A percentile compares a stretch with the other conserved stretches of the same genome.
phyloP scores from a whole-genome alignment of 2,888 invertebrate species.

The Limnephilus marmoratus region DNA sequence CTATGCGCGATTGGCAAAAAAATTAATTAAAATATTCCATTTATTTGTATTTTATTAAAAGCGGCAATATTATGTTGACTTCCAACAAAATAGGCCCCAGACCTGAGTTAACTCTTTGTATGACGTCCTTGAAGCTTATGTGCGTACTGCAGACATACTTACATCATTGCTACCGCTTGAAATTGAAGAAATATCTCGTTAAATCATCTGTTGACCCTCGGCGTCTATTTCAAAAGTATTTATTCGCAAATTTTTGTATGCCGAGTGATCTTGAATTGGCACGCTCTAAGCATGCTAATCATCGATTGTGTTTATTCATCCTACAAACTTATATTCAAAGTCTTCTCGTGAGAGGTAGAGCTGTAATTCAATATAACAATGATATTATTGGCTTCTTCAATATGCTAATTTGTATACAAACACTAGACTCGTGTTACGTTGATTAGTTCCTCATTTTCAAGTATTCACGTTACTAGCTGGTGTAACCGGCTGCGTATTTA shows the following conservation, averaged over 20 bases:
- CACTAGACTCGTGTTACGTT: not conserved
- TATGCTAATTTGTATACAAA: not conserved
- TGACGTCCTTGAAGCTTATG: no score
- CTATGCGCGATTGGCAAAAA: no score
- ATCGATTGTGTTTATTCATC: not conserved
- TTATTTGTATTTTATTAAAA: no score
- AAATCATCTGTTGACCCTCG: not conserved
- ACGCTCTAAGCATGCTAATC: not conserved
- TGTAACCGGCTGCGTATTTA: no score
- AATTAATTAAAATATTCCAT: no score
- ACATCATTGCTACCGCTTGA: no score
- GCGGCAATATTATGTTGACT: no score
- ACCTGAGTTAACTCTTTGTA: no score
- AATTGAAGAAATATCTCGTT: not conserved
- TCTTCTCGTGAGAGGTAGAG: not conserved
- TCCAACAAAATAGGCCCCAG: no score
- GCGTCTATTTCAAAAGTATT: not conserved
- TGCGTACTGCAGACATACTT: no score
- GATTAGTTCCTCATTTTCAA: not conserved
- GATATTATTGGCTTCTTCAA: not conserved
- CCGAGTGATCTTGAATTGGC: not conserved
- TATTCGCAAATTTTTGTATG: not conserved
- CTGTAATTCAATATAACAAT: not conserved
- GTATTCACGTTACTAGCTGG: not conserved
- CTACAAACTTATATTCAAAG: no score